Evolutionary conservation across 1,140 invertebrate species (phyloP).

Genomic region (Ganaspis sp.): DNA sequence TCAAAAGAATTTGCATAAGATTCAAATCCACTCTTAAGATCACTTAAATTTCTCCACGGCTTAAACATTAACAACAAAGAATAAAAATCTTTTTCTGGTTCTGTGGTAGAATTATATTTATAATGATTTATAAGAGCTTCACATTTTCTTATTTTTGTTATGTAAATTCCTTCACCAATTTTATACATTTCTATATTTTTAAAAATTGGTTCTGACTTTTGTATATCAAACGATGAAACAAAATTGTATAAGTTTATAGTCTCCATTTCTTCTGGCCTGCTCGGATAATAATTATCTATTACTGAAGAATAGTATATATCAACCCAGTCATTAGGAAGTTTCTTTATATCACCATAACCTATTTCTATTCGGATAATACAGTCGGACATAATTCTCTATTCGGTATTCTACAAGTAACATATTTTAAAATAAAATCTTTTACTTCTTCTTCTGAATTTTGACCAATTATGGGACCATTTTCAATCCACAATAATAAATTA

Average conservation of each 20-base stretch:
- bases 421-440: conserved; percentile 64
- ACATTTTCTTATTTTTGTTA: conserved; percentile 48
- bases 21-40: conserved; percentile 39
- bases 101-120: conserved; percentile 42
- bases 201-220: conserved; percentile 34
- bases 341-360: conserved; percentile 31
- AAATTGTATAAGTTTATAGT: conserved; percentile 33
- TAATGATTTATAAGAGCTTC: conserved; percentile 52
- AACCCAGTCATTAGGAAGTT: conserved; percentile 34
- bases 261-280: conserved; percentile 33
- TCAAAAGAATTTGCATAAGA: conserved; percentile 48
- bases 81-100: conserved; percentile 52
- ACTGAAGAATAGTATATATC: conserved; percentile 45
- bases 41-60: conserved; percentile 49
- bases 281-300: conserved; percentile 46
- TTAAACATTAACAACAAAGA: conserved; percentile 50
- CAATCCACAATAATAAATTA: conserved; percentile 63
- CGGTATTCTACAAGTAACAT: conserved; percentile 60
- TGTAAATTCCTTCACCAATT: conserved; percentile 37
- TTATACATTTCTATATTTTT: conserved; percentile 35
- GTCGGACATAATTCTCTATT: conserved; percentile 48
- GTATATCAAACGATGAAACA: conserved; percentile 21
- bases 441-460: conserved; percentile 57
- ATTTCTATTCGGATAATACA: conserved; percentile 47
- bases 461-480: conserved; percentile 58